Percentiles rank a stretch among this genome's conserved stretches.
phyloP scores from a whole-genome alignment of 1,140 invertebrate species.

The Plutomurus gul region DNA sequence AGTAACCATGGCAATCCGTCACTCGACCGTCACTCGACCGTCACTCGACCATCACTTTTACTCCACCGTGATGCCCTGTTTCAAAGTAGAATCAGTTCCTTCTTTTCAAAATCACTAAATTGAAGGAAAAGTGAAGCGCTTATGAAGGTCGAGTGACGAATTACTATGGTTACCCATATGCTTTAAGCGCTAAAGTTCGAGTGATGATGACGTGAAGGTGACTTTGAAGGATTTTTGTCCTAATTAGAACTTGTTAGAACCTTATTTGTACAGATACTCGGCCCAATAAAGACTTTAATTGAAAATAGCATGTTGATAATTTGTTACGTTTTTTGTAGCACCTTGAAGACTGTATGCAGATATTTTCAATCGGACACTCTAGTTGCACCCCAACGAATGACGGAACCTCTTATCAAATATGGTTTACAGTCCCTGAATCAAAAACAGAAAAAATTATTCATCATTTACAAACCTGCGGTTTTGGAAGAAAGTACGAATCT shows the following conservation, averaged over 20 bases:
- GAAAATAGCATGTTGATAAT: background rate
- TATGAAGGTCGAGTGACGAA: too few species aligned
- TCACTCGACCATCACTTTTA: too few species aligned
- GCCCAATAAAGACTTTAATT: background rate
- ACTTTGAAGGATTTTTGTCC: too few species aligned
- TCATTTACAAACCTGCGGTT: conserved; percentile 39
- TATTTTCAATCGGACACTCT: conserved; percentile 15
- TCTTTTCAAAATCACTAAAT: too few species aligned
- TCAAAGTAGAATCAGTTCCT: too few species aligned
- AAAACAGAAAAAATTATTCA: conserved; percentile 41
- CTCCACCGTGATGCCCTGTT: too few species aligned
- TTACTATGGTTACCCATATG: too few species aligned
- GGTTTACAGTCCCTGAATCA: conserved; percentile 30
- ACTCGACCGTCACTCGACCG: too few species aligned
- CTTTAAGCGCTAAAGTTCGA: too few species aligned
- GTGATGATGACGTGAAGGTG: too few species aligned
- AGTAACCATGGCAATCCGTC: too few species aligned
- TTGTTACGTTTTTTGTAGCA: conserved; percentile 3
- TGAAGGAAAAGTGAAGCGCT: too few species aligned
- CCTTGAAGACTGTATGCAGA: conserved; percentile 29
- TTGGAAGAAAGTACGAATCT: conserved; percentile 48
- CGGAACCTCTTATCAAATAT: conserved; percentile 38
- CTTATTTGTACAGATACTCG: background rate
- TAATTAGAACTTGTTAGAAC: background rate
- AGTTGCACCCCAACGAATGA: background rate